Evolutionary conservation across 2,113 vertebrate genomes (phyloP).

Genomic region (Sorex fumeus): DNA sequence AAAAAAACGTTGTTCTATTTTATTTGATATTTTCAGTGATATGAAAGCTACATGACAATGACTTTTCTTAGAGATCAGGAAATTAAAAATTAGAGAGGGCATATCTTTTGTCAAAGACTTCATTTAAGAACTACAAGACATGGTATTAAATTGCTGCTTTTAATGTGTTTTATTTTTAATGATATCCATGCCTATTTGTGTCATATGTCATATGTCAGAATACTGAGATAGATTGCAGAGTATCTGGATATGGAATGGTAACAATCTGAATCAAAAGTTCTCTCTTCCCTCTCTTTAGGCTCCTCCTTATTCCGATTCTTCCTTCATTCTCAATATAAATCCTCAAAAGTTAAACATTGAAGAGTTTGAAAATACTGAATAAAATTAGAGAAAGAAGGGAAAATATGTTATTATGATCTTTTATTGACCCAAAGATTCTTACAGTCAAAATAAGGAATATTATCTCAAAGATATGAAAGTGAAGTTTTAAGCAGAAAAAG

Average conservation of each 20-base stretch:
- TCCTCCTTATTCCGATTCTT: not conserved
- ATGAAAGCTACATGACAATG: not conserved
- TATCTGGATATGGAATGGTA: not conserved
- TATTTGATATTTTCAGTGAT: conserved; percentile 39
- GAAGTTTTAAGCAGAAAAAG: no score
- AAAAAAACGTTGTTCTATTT: not conserved
- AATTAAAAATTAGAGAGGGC: conserved; percentile 27
- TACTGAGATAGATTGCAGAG: not conserved
- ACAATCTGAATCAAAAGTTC: not conserved
- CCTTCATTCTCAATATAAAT: not conserved
- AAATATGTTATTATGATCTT: no score
- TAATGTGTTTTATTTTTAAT: conserved; percentile 35
- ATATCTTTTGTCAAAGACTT: conserved; percentile 25
- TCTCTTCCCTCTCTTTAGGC: not conserved
- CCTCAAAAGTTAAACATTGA: no score
- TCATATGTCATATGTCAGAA: not conserved
- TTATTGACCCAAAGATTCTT: no score
- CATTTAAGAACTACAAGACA: not conserved
- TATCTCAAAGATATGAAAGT: no score
- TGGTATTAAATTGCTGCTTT: not conserved
- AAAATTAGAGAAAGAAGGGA: no score
- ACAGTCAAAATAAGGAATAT: no score
- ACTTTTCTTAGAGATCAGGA: not conserved
- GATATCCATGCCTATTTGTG: not conserved
- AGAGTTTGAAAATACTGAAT: no score